Base-by-base conservation (phyloP, 2,113 vertebrate species). In the Triplophysa tibetana region DNA sequence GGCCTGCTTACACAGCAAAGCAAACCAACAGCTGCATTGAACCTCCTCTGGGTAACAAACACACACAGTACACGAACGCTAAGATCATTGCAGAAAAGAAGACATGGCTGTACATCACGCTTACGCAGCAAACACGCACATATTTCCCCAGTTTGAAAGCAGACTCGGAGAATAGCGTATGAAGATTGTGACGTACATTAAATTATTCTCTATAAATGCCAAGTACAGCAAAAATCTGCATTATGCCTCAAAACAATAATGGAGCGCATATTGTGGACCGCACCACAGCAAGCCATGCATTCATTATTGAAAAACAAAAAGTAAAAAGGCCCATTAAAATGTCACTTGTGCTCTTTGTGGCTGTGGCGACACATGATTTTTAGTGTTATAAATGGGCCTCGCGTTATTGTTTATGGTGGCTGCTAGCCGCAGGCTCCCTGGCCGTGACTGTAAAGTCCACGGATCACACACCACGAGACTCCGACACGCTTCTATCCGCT, bases 301-400 rank as follows among this genome's bases (percentile, higher is more conserved):
- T 82, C 70, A 83, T 84, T 85, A 85, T 83, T 86, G 67, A 86
- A 84, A 87, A 85, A 87, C 78, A 80, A 85, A 86, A 83, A 85
- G 79, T 83, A 83, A 83, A 84, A 84, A 83, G 73, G 58, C 54
- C 79, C 77, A 84, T 84, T 87, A 85, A 87, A 87, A 85, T 87
- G 84, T 83, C 86, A 87, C 80, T 79, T 75, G 63, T 81, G 77
- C 74, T 80, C 76, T 86, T 81, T 83, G 67, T 77, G 69, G 73
- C 82, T 45, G 56, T 69, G 70, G 65, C 43, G 48, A 50, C 33
- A 78, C 78, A 80, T 50, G 79, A 76, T 62, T 86, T 77, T 84
- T 79, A 80, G 83, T 75, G 79, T 85, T 88, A 86, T 83, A 85
- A 83, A 86, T 86, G 86, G 81, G 83, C 62, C 66, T 80, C 73